These are phyloP conservation scores for Pteria penguin DNA, from an alignment of 2,888 invertebrate genomes.

Conservation along the genomic window DNA sequence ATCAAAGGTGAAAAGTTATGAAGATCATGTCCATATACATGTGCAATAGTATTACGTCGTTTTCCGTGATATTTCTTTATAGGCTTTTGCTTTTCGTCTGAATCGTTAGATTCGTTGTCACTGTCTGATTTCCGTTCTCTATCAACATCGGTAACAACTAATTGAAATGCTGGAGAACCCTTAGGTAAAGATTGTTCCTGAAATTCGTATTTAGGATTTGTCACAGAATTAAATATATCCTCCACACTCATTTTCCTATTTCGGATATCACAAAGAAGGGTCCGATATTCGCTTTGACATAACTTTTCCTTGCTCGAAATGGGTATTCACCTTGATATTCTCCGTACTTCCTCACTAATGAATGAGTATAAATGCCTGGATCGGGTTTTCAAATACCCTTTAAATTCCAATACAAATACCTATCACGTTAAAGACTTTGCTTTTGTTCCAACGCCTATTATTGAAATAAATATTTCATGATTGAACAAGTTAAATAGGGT, in stretches of 20 bases:
- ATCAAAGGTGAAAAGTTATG: constrained; percentile 7
- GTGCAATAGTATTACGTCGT: constrained; percentile 34
- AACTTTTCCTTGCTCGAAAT: too few relatives aligned
- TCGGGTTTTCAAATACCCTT: too few relatives aligned
- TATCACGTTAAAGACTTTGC: too few relatives aligned
- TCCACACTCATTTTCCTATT: constrained; percentile 39
- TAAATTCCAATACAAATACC: too few relatives aligned
- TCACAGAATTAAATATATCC: constrained; percentile 24
- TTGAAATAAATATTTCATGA: too few relatives aligned
- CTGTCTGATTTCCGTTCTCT: constrained; percentile 4
- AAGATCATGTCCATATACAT: constrained; percentile 4
- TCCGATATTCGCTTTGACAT: too few relatives aligned
- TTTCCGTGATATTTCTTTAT: constrained; percentile 5
- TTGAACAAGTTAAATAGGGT: too few relatives aligned
- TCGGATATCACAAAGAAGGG: too few relatives aligned
- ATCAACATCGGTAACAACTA: constrained; percentile 33
- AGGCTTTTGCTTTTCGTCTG: not conserved
- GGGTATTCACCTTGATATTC: too few relatives aligned
- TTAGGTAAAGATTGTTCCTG: constrained; percentile 29
- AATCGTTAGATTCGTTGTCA: not conserved
- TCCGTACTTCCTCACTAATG: too few relatives aligned
- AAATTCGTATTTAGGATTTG: constrained; percentile 33
- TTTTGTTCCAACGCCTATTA: too few relatives aligned
- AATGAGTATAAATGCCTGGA: too few relatives aligned
- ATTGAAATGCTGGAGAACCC: constrained; percentile 35